Conservation (phyloP, 2,797 vertebrate genomes). For the Gallinago nigripennis region DNA sequence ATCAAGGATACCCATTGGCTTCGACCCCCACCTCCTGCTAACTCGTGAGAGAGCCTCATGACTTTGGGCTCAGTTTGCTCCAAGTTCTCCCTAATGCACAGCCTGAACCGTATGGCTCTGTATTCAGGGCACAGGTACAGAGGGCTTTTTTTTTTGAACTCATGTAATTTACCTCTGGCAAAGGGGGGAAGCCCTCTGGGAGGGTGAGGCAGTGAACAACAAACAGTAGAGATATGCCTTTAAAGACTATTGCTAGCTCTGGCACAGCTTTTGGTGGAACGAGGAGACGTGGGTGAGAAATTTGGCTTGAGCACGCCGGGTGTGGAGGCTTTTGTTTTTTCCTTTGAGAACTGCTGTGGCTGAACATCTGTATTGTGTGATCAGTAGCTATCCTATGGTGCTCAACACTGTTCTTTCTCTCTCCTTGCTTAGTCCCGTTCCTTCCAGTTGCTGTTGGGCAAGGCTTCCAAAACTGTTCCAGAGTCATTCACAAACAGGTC, state of each 20-base stretch:
- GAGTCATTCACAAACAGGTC: not conserved
- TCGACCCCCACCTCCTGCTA: constrained; percentile 2
- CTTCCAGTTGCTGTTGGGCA: not conserved
- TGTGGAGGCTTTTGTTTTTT: not conserved
- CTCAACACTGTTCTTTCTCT: not conserved
- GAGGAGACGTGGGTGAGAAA: not conserved
- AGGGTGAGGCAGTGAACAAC: not conserved
- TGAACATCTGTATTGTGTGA: not conserved
- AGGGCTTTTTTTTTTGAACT: not conserved
- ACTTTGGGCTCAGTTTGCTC: constrained; percentile 53
- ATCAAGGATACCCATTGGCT: constrained; percentile 54
- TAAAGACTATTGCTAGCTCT: not conserved
- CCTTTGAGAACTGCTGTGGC: not conserved
- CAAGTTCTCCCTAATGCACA: not conserved
- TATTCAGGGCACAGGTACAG: not conserved
- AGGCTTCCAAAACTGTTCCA: not conserved
- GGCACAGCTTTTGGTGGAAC: not conserved
- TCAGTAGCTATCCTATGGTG: not conserved
- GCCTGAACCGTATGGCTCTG: not conserved
- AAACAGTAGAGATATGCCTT: not conserved
- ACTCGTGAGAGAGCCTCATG: constrained; percentile 14
- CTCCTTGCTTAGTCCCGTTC: not conserved
- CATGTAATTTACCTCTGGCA: not conserved
- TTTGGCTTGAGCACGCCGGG: not conserved
- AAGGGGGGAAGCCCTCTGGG: not conserved